These are phyloP conservation scores for Ephialtes manifestator DNA, from an alignment of 2,888 invertebrate genomes.

Conservation along the genomic window DNA sequence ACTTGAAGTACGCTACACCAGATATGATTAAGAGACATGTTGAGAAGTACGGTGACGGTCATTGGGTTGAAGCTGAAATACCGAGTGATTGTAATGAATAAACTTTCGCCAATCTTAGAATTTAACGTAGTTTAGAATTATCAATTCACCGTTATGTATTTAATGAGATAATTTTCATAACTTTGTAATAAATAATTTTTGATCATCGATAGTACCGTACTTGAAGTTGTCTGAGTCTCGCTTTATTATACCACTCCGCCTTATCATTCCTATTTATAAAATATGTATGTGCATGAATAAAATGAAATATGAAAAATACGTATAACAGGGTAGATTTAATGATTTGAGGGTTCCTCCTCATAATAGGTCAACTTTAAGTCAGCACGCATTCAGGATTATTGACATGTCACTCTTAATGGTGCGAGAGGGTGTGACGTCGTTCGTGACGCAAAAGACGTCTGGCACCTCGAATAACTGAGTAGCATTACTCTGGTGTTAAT, in stretches of 20 bases:
- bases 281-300: no score
- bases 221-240: no score
- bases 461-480: conserved; percentile 30
- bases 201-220: no score
- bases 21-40: not conserved
- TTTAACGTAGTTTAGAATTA: not conserved
- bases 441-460: conserved; percentile 26
- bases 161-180: no score
- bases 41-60: not conserved
- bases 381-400: not conserved
- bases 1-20: conserved; percentile 88
- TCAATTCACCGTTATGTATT: no score
- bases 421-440: not conserved
- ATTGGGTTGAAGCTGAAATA: not conserved
- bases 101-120: not conserved
- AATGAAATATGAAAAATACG: no score
- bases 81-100: not conserved
- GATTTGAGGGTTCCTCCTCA: not conserved
- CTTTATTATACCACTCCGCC: no score
- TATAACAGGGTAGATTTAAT: not conserved
- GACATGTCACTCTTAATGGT: not conserved
- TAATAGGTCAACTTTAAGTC: not conserved
- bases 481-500: conserved; percentile 49
- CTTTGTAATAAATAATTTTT: no score
- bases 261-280: no score